These are phyloP conservation scores for Gobius niger DNA, from an alignment of 2,113 vertebrate genomes.

Conservation along the genomic window DNA sequence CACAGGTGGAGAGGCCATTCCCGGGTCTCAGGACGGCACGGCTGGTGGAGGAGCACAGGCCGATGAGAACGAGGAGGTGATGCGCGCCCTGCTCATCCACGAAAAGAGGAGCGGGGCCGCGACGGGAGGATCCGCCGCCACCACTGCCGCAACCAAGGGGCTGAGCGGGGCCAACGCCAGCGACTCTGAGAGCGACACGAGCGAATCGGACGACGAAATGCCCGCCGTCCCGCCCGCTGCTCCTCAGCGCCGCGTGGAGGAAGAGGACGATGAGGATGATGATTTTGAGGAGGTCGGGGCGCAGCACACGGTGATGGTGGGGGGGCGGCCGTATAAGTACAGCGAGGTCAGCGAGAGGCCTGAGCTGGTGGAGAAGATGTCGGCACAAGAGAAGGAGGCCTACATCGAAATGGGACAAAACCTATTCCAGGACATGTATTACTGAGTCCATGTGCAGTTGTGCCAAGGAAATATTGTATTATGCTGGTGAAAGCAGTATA, in stretches of 20 bases:
- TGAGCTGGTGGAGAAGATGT: conserved; percentile 95
- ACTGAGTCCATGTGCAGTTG: conserved; percentile 67
- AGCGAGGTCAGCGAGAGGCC: conserved; percentile 92
- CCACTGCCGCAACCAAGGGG: conserved; percentile 36
- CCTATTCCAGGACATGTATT: conserved; percentile 96
- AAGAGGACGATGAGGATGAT: conserved; percentile 86
- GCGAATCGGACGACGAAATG: conserved; percentile 91
- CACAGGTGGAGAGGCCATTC: conserved; percentile 68
- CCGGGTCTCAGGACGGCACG: conserved; percentile 70
- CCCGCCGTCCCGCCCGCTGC: conserved; percentile 38
- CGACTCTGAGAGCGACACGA: conserved; percentile 97
- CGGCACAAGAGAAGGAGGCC: conserved; percentile 90
- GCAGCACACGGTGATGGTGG: conserved; percentile 87
- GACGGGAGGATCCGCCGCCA: conserved; percentile 45
- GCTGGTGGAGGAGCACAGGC: conserved; percentile 65
- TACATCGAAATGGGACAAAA: conserved; percentile 96
- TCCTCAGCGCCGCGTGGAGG: background rate
- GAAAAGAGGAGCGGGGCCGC: conserved; percentile 85
- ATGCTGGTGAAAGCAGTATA: background rate
- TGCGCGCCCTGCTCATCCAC: conserved; percentile 95
- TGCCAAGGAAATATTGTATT: background rate
- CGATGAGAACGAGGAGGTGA: conserved; percentile 96
- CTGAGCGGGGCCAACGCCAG: conserved; percentile 78
- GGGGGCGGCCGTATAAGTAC: conserved; percentile 84
- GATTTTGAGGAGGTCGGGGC: conserved; percentile 93